Conservation (phyloP, 2,113 vertebrate species). For the Trematocara unimaculatum region DNA sequence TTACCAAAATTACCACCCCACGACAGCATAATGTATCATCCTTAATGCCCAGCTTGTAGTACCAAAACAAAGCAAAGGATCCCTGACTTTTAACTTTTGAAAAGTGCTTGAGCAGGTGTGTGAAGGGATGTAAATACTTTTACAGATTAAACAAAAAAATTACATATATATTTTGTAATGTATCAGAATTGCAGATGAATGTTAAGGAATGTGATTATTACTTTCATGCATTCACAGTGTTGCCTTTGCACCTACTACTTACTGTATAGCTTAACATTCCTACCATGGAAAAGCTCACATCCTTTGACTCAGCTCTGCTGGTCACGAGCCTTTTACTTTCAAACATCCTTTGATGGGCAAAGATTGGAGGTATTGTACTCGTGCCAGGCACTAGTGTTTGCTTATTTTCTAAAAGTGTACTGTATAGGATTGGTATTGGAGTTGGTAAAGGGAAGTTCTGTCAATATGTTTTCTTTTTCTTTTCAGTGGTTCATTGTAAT, state of each 20-base stretch:
- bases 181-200: slow-evolving; percentile 13
- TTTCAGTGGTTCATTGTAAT: background rate
- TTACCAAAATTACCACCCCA: slow-evolving; percentile 73
- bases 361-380: background rate
- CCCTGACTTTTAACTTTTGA: background rate
- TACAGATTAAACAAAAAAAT: slow-evolving; percentile 16
- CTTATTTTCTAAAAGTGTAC: background rate
- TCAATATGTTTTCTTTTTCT: background rate
- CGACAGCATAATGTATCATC: slow-evolving; percentile 43
- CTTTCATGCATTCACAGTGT: slow-evolving; percentile 37
- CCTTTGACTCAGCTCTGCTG: background rate
- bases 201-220: slow-evolving; percentile 6
- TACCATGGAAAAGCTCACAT: background rate
- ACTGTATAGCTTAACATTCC: slow-evolving; percentile 17
- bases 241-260: slow-evolving; percentile 16
- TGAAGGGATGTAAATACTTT: slow-evolving; percentile 33
- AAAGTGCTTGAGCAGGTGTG: background rate
- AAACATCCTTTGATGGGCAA: background rate
- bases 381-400: background rate
- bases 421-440: background rate
- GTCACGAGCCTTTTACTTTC: background rate
- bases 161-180: slow-evolving; percentile 34
- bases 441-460: background rate
- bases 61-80: slow-evolving; percentile 40
- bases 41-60: slow-evolving; percentile 23